Conservation (phyloP, 2,113 vertebrate species). For the Colius striatus region DNA sequence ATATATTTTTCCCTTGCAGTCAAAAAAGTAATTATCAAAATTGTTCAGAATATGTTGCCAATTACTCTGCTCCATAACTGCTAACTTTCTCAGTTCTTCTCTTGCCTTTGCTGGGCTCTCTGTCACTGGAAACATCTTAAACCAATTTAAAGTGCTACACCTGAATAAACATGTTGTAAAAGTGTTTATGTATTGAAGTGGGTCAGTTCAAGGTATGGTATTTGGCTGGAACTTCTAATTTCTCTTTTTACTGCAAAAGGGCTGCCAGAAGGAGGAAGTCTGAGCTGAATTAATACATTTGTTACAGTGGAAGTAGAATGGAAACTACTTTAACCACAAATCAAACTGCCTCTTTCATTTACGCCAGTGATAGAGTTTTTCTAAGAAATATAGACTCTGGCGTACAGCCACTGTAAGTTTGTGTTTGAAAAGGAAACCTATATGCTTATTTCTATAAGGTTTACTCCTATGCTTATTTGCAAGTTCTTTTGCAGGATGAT, state of each 20-base stretch:
- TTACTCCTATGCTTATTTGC: slow-evolving; percentile 75
- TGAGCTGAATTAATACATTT: slow-evolving; percentile 90
- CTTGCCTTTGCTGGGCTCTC: slow-evolving; percentile 70
- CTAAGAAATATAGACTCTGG: slow-evolving; percentile 84
- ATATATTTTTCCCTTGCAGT: slow-evolving; percentile 70
- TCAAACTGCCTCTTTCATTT: slow-evolving; percentile 87
- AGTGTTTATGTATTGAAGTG: slow-evolving; percentile 90
- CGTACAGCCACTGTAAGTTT: slow-evolving; percentile 76
- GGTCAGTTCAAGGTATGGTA: slow-evolving; percentile 89
- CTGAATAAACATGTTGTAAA: slow-evolving; percentile 90
- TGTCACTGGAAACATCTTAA: slow-evolving; percentile 88
- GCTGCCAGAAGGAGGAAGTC: slow-evolving; percentile 86
- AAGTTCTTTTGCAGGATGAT: slow-evolving; percentile 56
- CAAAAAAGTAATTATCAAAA: slow-evolving; percentile 69
- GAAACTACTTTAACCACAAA: slow-evolving; percentile 85
- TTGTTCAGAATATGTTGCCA: slow-evolving; percentile 74
- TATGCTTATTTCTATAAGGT: slow-evolving; percentile 80
- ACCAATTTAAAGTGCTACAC: slow-evolving; percentile 88
- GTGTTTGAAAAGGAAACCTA: slow-evolving; percentile 79
- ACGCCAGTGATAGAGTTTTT: slow-evolving; percentile 83
- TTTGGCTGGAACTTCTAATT: slow-evolving; percentile 87
- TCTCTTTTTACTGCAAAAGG: slow-evolving; percentile 84
- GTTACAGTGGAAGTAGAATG: slow-evolving; percentile 87
- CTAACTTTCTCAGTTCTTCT: slow-evolving; percentile 75
- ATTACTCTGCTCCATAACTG: slow-evolving; percentile 74